phyloP scores from a whole-genome alignment of 35 echinoderm and acorn worm species.

The Acanthaster planci region DNA sequence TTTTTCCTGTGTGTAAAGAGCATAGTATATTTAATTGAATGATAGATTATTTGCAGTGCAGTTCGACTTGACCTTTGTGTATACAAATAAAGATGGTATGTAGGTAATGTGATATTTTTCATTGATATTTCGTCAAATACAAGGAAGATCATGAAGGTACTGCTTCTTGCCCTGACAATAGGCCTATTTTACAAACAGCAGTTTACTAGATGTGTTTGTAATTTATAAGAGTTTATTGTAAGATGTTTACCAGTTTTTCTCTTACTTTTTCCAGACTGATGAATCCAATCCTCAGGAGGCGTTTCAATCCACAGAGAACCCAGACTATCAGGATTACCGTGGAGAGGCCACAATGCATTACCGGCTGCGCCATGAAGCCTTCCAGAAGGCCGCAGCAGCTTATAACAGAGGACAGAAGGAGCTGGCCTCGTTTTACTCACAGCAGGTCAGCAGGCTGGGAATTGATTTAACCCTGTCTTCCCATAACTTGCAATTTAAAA shows the following conservation, averaged over 20 bases:
- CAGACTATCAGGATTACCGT: constrained; percentile 86
- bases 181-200: not conserved
- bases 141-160: too few relatives aligned
- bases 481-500: too few relatives aligned
- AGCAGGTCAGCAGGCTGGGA: constrained; percentile 49
- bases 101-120: too few relatives aligned
- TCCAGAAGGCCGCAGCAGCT: constrained; percentile 82
- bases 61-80: too few relatives aligned
- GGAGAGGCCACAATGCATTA: constrained; percentile 79
- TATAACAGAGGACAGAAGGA: constrained; percentile 62
- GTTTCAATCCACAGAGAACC: constrained; percentile 61
- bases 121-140: too few relatives aligned
- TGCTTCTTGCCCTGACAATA: too few relatives aligned
- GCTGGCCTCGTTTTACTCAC: constrained; percentile 63
- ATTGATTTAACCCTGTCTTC: too few relatives aligned
- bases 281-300: not conserved
- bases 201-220: not conserved
- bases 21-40: too few relatives aligned
- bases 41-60: too few relatives aligned
- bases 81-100: too few relatives aligned
- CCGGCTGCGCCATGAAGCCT: constrained; percentile 71
- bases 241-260: not conserved
- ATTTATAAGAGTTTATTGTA: not conserved
- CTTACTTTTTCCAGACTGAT: not conserved
- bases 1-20: too few relatives aligned